These are phyloP conservation scores for Callionymus lyra DNA, from an alignment of 2,113 vertebrate species.

Conservation along the genomic window DNA sequence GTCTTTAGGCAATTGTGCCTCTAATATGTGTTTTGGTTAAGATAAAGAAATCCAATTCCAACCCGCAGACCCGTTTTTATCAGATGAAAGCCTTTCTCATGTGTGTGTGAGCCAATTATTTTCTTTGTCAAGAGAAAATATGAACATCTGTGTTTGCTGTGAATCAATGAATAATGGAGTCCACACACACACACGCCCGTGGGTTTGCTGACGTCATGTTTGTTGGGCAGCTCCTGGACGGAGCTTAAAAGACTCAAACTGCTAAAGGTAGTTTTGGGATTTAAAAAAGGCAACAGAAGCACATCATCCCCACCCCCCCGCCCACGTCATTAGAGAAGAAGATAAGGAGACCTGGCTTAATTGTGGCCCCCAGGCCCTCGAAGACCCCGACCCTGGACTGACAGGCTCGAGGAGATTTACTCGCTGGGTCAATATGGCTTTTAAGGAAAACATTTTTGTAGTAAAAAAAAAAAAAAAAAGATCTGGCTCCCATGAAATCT, in stretches of 20 bases:
- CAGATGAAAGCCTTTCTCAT: conserved; percentile 38
- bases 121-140: conserved; percentile 37
- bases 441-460: conserved; percentile 52
- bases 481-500: conserved; percentile 8
- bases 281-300: conserved; percentile 43
- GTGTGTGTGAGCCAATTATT: conserved; percentile 37
- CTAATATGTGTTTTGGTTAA: no score
- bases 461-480: no score
- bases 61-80: conserved; percentile 22
- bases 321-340: conserved; percentile 18
- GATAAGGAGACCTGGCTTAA: conserved; percentile 31
- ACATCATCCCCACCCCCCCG: conserved; percentile 35
- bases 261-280: conserved; percentile 34
- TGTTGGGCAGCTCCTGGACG: conserved; percentile 27
- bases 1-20: no score
- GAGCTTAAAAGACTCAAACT: conserved; percentile 36
- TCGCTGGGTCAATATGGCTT: conserved; percentile 9
- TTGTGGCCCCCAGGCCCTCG: conserved; percentile 5
- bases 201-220: conserved; percentile 37
- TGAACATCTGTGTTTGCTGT: conserved; percentile 48
- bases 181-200: conserved; percentile 19
- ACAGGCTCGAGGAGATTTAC: conserved; percentile 43
- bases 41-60: conserved; percentile 4
- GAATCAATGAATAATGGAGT: conserved; percentile 34
- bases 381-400: conserved; percentile 32